Evolutionary conservation across 1,140 invertebrate genomes (phyloP).

Genomic region (Nymphalis io): DNA sequence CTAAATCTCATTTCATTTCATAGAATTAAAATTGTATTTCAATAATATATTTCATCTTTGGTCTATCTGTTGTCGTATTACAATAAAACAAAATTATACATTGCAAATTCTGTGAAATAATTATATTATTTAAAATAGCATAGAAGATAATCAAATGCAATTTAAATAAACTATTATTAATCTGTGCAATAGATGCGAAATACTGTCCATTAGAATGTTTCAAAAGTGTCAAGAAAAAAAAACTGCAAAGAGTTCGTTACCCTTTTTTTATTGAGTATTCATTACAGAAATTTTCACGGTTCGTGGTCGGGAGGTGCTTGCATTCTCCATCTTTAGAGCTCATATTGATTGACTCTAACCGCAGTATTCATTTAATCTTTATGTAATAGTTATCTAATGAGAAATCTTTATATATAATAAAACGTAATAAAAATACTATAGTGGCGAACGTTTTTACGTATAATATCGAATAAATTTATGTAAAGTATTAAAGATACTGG

Average conservation of each 20-base stretch:
- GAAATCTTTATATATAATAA: background rate
- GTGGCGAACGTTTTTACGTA: too few species aligned
- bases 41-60: too few species aligned
- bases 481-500: too few species aligned
- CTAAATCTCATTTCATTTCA: too few species aligned
- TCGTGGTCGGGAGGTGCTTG: background rate
- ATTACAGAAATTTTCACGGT: background rate
- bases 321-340: background rate
- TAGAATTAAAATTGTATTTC: too few species aligned
- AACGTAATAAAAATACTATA: too few species aligned
- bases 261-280: background rate
- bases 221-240: background rate
- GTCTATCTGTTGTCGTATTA: too few species aligned
- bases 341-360: background rate
- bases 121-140: background rate
- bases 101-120: too few species aligned
- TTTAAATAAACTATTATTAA: background rate
- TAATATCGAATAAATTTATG: too few species aligned
- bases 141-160: background rate
- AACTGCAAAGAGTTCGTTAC: background rate
- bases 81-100: too few species aligned
- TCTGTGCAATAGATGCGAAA: background rate
- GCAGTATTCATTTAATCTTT: background rate
- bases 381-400: constrained; percentile 1
- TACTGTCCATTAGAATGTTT: background rate